phyloP scores from a whole-genome alignment of 2,113 vertebrate genomes.

The Calypte anna region DNA sequence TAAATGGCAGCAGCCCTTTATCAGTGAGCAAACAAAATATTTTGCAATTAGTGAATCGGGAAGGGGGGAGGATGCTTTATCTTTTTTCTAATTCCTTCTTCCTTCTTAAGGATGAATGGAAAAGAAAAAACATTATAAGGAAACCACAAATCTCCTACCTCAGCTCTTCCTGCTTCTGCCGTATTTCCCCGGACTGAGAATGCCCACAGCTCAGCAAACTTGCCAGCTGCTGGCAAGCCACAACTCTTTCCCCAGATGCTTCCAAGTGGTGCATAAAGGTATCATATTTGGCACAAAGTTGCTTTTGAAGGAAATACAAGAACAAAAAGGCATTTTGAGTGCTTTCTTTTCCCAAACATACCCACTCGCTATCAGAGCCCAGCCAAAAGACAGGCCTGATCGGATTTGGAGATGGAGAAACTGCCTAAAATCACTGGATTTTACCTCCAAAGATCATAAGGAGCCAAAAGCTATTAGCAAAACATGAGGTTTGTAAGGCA shows the following conservation, averaged over 20 bases:
- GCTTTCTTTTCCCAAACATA: background rate
- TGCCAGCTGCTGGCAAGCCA: constrained; percentile 74
- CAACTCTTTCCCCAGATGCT: constrained; percentile 73
- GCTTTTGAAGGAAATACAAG: constrained; percentile 68
- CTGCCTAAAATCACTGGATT: background rate
- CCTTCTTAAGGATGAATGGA: background rate
- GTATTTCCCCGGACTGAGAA: constrained; percentile 68
- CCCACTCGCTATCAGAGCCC: background rate
- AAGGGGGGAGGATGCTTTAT: background rate
- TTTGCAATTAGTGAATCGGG: background rate
- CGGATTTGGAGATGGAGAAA: background rate
- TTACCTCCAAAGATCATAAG: background rate
- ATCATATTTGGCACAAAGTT: constrained; percentile 80
- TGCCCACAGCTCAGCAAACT: constrained; percentile 75
- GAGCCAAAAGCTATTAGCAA: background rate
- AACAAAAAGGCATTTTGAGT: background rate
- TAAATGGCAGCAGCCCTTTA: background rate
- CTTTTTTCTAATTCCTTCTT: background rate
- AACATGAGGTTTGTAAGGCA: background rate
- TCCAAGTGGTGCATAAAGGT: constrained; percentile 82
- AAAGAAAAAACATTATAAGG: background rate
- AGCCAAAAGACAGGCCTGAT: background rate
- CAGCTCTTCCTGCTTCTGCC: constrained; percentile 76
- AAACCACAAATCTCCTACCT: constrained; percentile 71
- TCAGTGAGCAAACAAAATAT: background rate